These are phyloP conservation scores for Idaea straminata DNA, from an alignment of 2,888 invertebrate genomes.

Conservation along the genomic window DNA sequence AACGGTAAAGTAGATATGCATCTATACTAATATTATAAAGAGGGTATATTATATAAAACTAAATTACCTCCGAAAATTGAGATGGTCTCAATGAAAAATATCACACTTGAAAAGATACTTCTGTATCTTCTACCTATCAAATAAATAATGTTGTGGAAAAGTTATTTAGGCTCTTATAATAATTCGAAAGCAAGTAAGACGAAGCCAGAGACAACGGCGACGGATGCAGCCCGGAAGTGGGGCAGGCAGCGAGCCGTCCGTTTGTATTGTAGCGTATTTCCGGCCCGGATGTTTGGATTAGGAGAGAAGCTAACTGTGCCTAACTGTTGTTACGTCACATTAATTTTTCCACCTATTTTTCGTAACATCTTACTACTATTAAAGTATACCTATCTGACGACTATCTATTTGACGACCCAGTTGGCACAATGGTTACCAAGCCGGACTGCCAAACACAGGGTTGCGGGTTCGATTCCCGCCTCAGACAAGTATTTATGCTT, in stretches of 20 bases:
- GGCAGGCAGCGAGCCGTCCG: slow-evolving; percentile 18
- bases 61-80: no score
- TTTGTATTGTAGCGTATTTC: slow-evolving; percentile 23
- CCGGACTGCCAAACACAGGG: no score
- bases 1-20: no score
- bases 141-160: neutral
- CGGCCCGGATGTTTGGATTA: slow-evolving; percentile 21
- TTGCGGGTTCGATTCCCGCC: no score
- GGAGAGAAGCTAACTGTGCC: slow-evolving; percentile 13
- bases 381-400: neutral
- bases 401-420: no score
- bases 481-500: no score
- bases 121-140: neutral
- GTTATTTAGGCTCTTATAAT: neutral
- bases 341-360: neutral
- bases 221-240: slow-evolving; percentile 23
- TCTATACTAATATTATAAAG: no score
- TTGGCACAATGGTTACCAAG: no score
- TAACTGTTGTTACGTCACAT: slow-evolving; percentile 13
- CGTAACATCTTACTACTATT: neutral
- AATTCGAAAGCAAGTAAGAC: slow-evolving; percentile 18
- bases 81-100: neutral
- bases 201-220: slow-evolving; percentile 20
- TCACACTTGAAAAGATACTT: neutral
- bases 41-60: no score